A percentile compares a stretch with the other conserved stretches of the same genome.
These are phyloP conservation scores for Sthenelais limicola DNA, from an alignment of 2,888 invertebrate genomes.

Conservation along the genomic window DNA sequence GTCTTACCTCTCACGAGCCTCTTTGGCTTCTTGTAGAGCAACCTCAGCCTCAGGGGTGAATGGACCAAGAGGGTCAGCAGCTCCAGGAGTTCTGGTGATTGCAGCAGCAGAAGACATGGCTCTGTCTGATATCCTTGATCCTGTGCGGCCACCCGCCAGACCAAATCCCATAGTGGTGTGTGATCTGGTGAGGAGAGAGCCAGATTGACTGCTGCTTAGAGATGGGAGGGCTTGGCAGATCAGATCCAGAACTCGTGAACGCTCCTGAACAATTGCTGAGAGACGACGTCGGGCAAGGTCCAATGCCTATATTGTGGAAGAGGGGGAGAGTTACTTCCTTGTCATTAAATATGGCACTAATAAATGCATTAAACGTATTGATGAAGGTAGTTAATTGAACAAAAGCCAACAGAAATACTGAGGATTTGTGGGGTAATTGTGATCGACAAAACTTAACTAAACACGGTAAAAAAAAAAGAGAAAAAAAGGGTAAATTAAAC, in stretches of 20 bases:
- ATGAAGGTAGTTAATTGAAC: too few relatives aligned
- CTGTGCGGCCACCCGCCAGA: conserved; percentile 2
- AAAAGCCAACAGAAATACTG: too few relatives aligned
- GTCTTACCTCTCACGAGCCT: conserved; percentile 55
- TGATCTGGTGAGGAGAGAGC: neutral
- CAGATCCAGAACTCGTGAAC: conserved; percentile 69
- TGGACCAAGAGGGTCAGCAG: conserved; percentile 65
- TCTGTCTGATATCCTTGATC: conserved; percentile 17
- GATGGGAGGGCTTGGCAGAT: conserved; percentile 66
- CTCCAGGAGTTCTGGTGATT: conserved; percentile 9
- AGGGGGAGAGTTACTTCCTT: too few relatives aligned
- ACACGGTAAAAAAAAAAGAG: neutral
- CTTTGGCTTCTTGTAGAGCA: conserved; percentile 65
- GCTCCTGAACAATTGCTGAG: conserved; percentile 65
- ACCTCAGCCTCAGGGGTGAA: conserved; percentile 68
- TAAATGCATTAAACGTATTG: too few relatives aligned
- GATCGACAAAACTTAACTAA: neutral
- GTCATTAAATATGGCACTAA: too few relatives aligned
- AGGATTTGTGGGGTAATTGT: too few relatives aligned
- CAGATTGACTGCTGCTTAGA: conserved; percentile 40
- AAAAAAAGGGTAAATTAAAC: neutral
- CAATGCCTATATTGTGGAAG: conserved; percentile 55
- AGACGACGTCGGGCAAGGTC: conserved; percentile 66
- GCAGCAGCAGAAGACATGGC: neutral
- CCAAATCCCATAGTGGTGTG: conserved; percentile 19